Evolutionary conservation across 2,797 vertebrate species (phyloP).

Genomic region (Kryptopterus vitreolus): DNA sequence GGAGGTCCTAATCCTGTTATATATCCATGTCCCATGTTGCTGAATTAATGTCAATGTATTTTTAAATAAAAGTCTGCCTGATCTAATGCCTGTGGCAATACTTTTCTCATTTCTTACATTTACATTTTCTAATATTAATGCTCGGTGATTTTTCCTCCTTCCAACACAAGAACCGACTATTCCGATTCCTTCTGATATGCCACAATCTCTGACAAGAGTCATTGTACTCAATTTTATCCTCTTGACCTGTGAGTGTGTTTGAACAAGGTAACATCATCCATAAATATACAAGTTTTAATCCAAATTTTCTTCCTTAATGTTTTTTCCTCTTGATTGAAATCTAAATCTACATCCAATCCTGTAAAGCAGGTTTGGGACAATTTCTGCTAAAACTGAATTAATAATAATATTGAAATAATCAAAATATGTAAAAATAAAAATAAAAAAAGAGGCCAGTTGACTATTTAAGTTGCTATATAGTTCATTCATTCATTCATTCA

Average conservation of each 20-base stretch:
- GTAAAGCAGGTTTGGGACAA: background rate
- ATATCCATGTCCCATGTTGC: background rate
- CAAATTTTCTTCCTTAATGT: background rate
- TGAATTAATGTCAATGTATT: background rate
- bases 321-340: background rate
- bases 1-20: background rate
- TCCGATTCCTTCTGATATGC: no score
- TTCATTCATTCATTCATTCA: no score
- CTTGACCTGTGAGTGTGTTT: no score
- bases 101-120: no score
- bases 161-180: no score
- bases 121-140: no score
- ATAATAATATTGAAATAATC: no score
- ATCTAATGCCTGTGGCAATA: background rate
- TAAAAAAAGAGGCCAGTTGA: background rate
- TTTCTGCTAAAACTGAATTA: background rate
- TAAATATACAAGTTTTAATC: background rate
- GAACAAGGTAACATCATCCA: background rate
- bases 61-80: background rate
- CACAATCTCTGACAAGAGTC: no score
- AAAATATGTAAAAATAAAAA: background rate
- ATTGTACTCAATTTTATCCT: no score
- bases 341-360: background rate
- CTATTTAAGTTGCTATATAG: no score
- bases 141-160: no score